Conservation (phyloP, 2,888 invertebrate genomes). For the Mermis nigrescens region DNA sequence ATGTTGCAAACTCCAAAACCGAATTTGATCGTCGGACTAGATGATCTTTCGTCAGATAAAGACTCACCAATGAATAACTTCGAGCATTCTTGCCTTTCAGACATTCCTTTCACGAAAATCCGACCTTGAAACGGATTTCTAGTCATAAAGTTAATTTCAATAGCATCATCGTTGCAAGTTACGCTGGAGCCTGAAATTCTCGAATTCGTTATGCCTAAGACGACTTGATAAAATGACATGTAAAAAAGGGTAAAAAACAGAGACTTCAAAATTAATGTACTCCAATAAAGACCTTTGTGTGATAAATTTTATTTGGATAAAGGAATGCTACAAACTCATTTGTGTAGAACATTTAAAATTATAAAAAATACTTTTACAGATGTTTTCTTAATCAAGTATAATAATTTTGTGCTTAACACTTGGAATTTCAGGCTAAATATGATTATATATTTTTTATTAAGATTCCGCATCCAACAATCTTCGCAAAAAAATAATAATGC, state of each 20-base stretch:
- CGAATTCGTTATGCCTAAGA: no score
- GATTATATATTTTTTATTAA: no score
- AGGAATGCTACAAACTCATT: neutral
- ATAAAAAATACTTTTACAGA: no score
- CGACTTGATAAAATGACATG: no score
- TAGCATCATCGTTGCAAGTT: conserved; percentile 8
- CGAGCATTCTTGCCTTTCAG: conserved; percentile 9
- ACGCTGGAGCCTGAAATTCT: conserved; percentile 6
- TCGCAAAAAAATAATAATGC: no score
- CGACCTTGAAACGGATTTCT: conserved; percentile 9
- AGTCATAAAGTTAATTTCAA: conserved; percentile 7
- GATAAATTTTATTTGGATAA: neutral
- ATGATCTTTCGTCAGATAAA: neutral
- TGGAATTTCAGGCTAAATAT: no score
- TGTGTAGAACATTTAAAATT: no score
- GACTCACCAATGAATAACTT: neutral
- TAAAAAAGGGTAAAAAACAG: no score
- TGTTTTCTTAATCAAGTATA: no score
- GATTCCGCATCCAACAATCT: no score
- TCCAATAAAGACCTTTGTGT: neutral
- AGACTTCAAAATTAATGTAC: no score
- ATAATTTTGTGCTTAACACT: no score
- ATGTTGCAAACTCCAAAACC: conserved; percentile 12
- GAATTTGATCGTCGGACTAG: conserved; percentile 7
- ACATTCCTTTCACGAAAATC: conserved; percentile 14